Conservation (phyloP, 2,888 invertebrate species). For the Euproctis similis region DNA sequence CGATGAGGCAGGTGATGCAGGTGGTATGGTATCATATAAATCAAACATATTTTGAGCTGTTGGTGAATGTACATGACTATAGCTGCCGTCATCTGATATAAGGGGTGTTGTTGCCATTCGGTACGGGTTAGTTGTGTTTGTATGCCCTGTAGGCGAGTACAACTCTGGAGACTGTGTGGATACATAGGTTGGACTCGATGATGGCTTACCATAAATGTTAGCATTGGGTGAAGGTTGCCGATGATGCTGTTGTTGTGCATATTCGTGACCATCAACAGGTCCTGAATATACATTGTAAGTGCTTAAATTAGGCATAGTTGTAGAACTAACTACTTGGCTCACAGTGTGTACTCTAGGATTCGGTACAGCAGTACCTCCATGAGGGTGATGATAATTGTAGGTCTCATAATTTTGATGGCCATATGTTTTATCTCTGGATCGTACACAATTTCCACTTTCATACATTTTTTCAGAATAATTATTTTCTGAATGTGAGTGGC, state of each 20-base stretch:
- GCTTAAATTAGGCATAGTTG: slow-evolving; percentile 69
- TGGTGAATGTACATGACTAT: slow-evolving; percentile 61
- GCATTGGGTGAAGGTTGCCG: slow-evolving; percentile 49
- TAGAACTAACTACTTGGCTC: slow-evolving; percentile 66
- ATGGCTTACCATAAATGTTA: slow-evolving; percentile 51
- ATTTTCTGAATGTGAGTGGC: slow-evolving; percentile 46
- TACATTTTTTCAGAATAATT: slow-evolving; percentile 60
- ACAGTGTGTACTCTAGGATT: slow-evolving; percentile 61
- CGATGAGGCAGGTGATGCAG: slow-evolving; percentile 47
- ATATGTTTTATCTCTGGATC: slow-evolving; percentile 62
- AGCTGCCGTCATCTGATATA: slow-evolving; percentile 67
- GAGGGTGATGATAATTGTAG: slow-evolving; percentile 60
- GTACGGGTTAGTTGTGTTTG: slow-evolving; percentile 67
- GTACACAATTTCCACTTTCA: slow-evolving; percentile 51
- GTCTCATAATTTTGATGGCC: slow-evolving; percentile 57
- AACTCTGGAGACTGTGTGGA: slow-evolving; percentile 64
- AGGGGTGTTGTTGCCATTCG: slow-evolving; percentile 69
- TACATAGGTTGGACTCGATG: slow-evolving; percentile 63
- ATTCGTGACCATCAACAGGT: slow-evolving; percentile 47
- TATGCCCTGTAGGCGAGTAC: slow-evolving; percentile 68
- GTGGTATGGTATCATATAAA: slow-evolving; percentile 61
- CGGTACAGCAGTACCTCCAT: slow-evolving; percentile 47
- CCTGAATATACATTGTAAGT: slow-evolving; percentile 51
- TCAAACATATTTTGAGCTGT: slow-evolving; percentile 68
- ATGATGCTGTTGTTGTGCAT: slow-evolving; percentile 42